Evolutionary conservation across 2,888 invertebrate species (phyloP).

Genomic region (Bellardia bayeri): DNA sequence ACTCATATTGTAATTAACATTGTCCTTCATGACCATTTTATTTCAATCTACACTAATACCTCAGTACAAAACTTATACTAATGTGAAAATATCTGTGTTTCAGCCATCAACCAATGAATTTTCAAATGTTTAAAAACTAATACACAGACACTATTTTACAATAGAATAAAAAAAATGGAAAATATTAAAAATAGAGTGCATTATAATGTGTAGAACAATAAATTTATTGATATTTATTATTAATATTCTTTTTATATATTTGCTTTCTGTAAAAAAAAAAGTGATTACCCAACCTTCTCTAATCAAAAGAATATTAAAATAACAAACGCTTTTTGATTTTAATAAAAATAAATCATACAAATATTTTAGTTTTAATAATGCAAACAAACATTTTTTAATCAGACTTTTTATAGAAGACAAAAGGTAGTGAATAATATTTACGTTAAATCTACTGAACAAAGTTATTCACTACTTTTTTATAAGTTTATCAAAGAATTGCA

Average conservation of each 20-base stretch:
- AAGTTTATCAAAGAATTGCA: too few relatives aligned
- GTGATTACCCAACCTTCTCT: not conserved
- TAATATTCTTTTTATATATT: constrained; percentile 10
- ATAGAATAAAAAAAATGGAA: not conserved
- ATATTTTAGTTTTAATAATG: not conserved
- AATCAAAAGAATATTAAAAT: constrained; percentile 37
- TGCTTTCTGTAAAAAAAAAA: not conserved
- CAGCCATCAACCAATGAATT: not conserved
- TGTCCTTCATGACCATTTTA: constrained; percentile 64
- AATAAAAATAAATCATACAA: not conserved
- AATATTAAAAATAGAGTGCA: not conserved
- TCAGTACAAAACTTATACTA: not conserved
- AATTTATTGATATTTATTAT: constrained; percentile 51
- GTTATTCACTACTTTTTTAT: too few relatives aligned
- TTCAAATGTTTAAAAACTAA: not conserved
- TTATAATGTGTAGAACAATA: constrained; percentile 14
- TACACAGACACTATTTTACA: not conserved
- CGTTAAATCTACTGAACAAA: too few relatives aligned
- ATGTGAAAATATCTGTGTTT: too few relatives aligned
- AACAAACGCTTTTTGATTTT: constrained; percentile 23
- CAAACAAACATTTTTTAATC: not conserved
- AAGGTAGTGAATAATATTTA: too few relatives aligned
- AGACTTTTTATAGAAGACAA: not conserved
- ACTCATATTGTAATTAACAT: constrained; percentile 63
- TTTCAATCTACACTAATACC: not conserved